A percentile compares a stretch with the other conserved stretches of the same genome.
Conservation (phyloP, 1,140 invertebrate genomes). For the Marisa cornuarietis region DNA sequence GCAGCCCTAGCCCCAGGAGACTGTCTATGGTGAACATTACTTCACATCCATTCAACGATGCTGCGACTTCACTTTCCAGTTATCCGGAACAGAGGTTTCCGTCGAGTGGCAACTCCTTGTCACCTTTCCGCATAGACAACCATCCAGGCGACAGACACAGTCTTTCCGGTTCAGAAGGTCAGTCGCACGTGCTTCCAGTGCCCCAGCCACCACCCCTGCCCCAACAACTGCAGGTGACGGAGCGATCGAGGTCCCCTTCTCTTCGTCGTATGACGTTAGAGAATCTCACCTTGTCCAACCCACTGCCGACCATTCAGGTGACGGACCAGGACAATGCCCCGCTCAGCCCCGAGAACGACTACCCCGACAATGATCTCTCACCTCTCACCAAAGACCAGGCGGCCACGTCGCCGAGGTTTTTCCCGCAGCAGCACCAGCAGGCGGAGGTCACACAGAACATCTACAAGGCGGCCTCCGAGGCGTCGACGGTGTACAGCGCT, state of each 20-base stretch:
- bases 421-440: no score
- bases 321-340: neutral
- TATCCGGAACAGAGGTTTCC: neutral
- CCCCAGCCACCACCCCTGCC: conserved; percentile 6
- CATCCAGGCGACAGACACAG: neutral
- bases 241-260: neutral
- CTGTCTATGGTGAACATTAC: conserved; percentile 1
- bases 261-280: neutral
- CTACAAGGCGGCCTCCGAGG: conserved; percentile 14
- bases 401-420: neutral
- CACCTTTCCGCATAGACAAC: neutral
- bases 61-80: neutral
- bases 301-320: conserved; percentile 5
- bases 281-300: neutral
- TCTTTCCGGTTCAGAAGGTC: neutral
- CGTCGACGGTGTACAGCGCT: neutral
- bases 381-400: neutral
- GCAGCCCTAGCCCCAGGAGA: neutral
- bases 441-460: neutral
- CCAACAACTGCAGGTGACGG: neutral
- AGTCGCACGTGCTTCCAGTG: neutral
- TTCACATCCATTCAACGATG: neutral
- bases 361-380: conserved; percentile 9
- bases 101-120: neutral
- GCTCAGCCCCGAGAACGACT: conserved; percentile 10